Conservation (phyloP, 2,113 vertebrate species). For the Peromyscus leucopus region DNA sequence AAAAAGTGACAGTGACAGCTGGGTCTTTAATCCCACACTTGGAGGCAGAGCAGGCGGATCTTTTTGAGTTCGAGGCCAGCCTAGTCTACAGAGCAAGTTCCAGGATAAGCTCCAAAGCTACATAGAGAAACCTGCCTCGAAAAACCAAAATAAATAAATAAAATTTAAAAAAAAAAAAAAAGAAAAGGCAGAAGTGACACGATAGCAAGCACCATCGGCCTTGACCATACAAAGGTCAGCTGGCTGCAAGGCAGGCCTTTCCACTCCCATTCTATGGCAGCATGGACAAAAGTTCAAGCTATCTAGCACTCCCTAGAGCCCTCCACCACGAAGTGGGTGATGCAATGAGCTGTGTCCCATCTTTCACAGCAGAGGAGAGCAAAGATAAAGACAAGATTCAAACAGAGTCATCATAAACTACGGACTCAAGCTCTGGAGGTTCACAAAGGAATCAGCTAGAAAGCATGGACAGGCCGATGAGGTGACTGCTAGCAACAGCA, state of each 20-base stretch:
- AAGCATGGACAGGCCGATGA: background rate
- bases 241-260: background rate
- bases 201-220: background rate
- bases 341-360: background rate
- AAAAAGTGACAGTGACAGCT: background rate
- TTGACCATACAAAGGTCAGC: background rate
- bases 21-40: too few relatives aligned
- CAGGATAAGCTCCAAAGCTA: too few relatives aligned
- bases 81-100: too few relatives aligned
- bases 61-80: too few relatives aligned
- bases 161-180: too few relatives aligned
- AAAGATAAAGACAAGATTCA: background rate
- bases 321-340: fast-evolving
- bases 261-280: too few relatives aligned
- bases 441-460: background rate
- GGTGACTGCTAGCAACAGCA: background rate
- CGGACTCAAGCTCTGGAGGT: background rate
- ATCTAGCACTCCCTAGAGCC: background rate
- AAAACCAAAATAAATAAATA: too few relatives aligned
- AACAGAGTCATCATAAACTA: too few relatives aligned
- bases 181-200: background rate
- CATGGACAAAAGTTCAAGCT: background rate
- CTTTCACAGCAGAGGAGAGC: background rate
- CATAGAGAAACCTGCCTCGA: too few relatives aligned
- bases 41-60: too few relatives aligned